Conservation (phyloP, 35 echinoderm and acorn worm genomes). For the Eucidaris tribuloides region DNA sequence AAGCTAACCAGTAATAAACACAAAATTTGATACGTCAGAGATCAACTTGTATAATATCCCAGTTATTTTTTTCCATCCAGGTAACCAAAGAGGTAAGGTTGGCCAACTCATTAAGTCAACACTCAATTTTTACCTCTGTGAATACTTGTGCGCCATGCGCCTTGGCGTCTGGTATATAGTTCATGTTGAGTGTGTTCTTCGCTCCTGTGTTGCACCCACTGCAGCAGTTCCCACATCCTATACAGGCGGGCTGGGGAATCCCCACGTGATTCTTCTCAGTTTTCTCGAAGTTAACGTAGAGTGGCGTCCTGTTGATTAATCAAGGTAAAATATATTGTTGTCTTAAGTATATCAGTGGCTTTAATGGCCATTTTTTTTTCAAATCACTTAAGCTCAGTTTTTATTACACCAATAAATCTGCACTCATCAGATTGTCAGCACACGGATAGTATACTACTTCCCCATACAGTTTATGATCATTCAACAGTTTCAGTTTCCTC, state of each 20-base stretch:
- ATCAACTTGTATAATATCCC: neutral
- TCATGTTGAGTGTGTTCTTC: slow-evolving; percentile 82
- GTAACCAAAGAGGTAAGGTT: neutral
- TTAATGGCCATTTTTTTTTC: neutral
- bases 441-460: neutral
- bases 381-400: neutral
- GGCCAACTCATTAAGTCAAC: neutral
- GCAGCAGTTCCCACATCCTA: slow-evolving; percentile 73
- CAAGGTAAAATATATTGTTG: neutral
- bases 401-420: neutral
- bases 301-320: slow-evolving; percentile 31
- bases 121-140: slow-evolving; percentile 45
- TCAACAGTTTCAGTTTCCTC: neutral
- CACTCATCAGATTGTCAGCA: neutral
- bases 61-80: neutral
- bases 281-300: slow-evolving; percentile 72
- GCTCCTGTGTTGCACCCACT: slow-evolving; percentile 86
- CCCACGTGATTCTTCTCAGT: slow-evolving; percentile 57
- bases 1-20: neutral
- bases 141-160: slow-evolving; percentile 66
- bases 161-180: slow-evolving; percentile 64
- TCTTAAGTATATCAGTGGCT: neutral
- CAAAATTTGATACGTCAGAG: neutral
- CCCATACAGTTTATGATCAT: neutral
- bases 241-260: slow-evolving; percentile 62